A percentile compares a stretch with the other conserved stretches of the same genome.
Evolutionary conservation across 1,140 invertebrate genomes (phyloP).

Genomic region (Brachionus rotundiformis): DNA sequence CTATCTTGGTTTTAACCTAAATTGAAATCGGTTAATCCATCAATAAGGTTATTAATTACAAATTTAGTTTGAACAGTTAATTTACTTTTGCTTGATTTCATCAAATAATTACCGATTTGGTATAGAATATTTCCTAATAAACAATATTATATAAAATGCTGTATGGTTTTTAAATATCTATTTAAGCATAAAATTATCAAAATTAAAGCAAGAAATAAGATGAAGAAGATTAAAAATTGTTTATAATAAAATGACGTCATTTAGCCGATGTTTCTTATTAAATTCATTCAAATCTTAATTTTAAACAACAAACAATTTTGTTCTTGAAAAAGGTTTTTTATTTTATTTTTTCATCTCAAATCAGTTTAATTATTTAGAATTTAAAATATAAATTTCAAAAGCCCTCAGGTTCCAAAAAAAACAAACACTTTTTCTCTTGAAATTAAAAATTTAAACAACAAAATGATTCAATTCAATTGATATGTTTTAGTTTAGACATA

Average conservation of each 20-base stretch:
- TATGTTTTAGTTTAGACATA: too few relatives aligned
- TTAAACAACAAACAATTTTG: too few relatives aligned
- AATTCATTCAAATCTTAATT: too few relatives aligned
- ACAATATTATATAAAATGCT: not conserved
- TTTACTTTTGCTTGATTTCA: conserved; percentile 15
- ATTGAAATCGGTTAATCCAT: conserved; percentile 32
- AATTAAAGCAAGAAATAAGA: too few relatives aligned
- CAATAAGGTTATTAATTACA: conserved; percentile 7
- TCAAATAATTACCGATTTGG: not conserved
- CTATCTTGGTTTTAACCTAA: not conserved
- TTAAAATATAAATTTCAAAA: not conserved
- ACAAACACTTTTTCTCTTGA: not conserved
- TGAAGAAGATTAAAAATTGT: not conserved
- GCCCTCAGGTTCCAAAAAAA: not conserved
- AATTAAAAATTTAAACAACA: not conserved
- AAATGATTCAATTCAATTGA: too few relatives aligned
- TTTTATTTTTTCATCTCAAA: not conserved
- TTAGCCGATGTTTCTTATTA: not conserved
- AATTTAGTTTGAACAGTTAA: not conserved
- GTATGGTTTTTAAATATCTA: not conserved
- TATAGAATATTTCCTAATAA: not conserved
- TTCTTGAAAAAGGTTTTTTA: not conserved
- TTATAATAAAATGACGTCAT: not conserved
- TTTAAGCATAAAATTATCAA: not conserved
- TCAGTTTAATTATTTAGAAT: not conserved